These are phyloP conservation scores for Alauda arvensis DNA, from an alignment of 2,797 vertebrate genomes.

Conservation along the genomic window DNA sequence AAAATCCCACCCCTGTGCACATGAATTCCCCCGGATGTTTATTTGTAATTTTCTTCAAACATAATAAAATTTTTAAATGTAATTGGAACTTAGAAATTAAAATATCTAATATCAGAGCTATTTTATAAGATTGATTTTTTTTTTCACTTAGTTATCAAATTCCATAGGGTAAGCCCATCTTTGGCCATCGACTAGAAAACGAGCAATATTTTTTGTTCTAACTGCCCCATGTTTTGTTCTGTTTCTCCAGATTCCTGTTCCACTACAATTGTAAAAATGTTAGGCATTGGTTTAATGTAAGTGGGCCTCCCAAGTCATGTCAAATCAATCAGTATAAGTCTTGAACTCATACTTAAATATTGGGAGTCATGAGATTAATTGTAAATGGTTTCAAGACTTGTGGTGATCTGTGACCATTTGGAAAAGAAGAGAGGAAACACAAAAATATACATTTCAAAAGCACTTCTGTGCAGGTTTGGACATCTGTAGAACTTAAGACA, in stretches of 20 bases:
- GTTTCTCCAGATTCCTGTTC: neutral
- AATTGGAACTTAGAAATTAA: neutral
- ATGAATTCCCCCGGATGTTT: neutral
- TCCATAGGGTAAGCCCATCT: neutral
- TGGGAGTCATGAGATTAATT: neutral
- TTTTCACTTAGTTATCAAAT: neutral
- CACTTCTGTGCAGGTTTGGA: neutral
- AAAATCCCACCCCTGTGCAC: neutral
- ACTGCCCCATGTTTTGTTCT: rapidly evolving
- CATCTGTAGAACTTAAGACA: neutral
- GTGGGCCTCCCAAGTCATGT: neutral
- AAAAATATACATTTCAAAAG: neutral
- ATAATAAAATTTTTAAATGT: neutral
- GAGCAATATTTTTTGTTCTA: neutral
- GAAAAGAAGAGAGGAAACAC: neutral
- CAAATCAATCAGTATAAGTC: neutral
- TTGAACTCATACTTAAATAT: neutral
- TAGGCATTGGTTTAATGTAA: neutral
- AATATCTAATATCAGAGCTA: neutral
- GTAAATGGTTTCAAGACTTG: neutral
- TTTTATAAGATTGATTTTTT: neutral
- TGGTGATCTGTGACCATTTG: neutral
- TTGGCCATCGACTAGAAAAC: neutral
- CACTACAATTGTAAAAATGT: neutral
- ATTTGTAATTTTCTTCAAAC: neutral